These are phyloP conservation scores for Calyptommatus sinebrachiatus DNA, from an alignment of 2,113 vertebrate species.

Conservation along the genomic window DNA sequence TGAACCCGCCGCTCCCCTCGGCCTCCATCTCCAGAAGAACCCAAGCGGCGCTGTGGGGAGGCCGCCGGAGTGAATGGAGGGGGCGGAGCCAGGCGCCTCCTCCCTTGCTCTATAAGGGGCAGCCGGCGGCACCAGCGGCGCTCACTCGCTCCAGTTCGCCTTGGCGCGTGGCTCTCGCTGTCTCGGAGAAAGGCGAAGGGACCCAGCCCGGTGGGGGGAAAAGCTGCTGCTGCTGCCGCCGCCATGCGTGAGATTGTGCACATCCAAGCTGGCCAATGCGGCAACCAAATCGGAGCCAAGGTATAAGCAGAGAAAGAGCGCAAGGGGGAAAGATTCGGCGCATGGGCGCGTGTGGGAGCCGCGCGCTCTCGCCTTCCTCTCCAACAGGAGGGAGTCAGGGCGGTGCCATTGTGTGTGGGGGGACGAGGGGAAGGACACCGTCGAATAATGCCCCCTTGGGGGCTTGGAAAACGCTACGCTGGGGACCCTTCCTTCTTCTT, in stretches of 20 bases:
- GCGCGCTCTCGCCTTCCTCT: neutral
- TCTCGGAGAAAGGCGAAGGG: neutral
- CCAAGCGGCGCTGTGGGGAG: no score
- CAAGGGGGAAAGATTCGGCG: rapidly evolving
- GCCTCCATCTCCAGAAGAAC: neutral
- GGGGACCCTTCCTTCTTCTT: no score
- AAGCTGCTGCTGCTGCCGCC: neutral
- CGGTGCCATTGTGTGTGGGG: no score
- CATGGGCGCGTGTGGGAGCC: neutral
- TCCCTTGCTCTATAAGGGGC: neutral
- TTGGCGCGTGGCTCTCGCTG: neutral
- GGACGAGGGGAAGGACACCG: no score
- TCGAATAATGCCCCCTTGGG: no score
- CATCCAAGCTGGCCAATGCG: slow-evolving; percentile 89
- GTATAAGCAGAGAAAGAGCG: slow-evolving; percentile 54
- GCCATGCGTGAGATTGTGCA: slow-evolving; percentile 96
- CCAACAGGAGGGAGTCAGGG: neutral
- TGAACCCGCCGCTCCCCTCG: neutral
- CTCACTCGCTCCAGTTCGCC: neutral
- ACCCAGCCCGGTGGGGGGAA: no score
- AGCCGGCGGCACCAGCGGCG: neutral
- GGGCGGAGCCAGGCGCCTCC: neutral
- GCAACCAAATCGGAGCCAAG: slow-evolving; percentile 95
- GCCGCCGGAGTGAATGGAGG: neutral
- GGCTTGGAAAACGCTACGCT: neutral